Base-by-base conservation (phyloP, 2,888 invertebrate genomes). In the Neoaliturus tenellus region DNA sequence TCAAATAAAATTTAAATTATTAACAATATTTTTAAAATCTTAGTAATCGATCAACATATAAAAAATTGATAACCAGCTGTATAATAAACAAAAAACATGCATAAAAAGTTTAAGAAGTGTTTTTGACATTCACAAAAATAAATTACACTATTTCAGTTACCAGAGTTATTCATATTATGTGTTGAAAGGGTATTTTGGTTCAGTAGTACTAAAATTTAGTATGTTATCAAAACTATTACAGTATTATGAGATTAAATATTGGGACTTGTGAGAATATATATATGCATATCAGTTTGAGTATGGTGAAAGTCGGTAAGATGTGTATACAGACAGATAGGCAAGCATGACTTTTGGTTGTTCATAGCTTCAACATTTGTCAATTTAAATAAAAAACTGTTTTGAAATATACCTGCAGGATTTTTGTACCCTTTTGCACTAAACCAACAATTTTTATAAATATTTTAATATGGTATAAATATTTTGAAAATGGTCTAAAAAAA, bases 11-110 rank as follows among this genome's bases (percentile, higher is more conserved):
- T 71, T 71, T 39, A 39, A 71, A 71, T 39, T 23, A 71, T 39
- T 41, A 71, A 71, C 71, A 71, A 23, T 71, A 71, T 71, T 71
- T 71, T 39, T 39, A 71, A 71, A 39, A 39, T 71, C 71, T 71
- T 14, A 41, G n/a, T 71, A 71, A 71, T 39, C 5, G 71, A 23
- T n/a, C 39, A 39, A 71, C 71, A 71, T 20, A 71, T 33, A 71
- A 20, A 62, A n/a, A 55, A 62, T 62, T 1, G 31, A 62, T 62
- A 55, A 55, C 2, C 62, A 62, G 62, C 28, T 62, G 10, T 17
- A 31, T 8, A 62, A 62, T 28, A 28, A 62, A 62, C 51, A 51
- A 62, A 51, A 4, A 62, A 28, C 25, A 62, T 25, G 62, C 25
- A 25, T 58, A 58, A 5, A 62, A 62, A 62, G 14, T 6, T 4